phyloP scores from a whole-genome alignment of 1,140 invertebrate species.

The Ganaspis sp. region DNA sequence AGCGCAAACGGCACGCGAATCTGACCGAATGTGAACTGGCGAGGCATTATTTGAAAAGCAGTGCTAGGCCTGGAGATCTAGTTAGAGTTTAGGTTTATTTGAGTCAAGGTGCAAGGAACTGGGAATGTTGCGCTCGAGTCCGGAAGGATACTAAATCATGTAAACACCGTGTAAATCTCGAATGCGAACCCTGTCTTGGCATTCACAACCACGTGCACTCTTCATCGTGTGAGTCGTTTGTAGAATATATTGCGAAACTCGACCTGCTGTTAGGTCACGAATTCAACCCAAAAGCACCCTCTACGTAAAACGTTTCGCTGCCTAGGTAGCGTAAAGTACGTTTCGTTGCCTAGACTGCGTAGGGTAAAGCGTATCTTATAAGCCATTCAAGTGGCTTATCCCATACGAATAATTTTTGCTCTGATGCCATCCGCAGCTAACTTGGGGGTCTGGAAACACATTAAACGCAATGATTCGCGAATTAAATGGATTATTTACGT shows the following conservation, averaged over 20 bases:
- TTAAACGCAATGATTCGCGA: constrained; percentile 4
- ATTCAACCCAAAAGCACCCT: constrained; percentile 2
- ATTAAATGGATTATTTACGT: not conserved
- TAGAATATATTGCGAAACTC: constrained; percentile 9
- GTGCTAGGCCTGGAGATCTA: not conserved
- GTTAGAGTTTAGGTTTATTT: not conserved
- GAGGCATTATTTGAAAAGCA: not conserved
- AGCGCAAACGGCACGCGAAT: constrained; percentile 37
- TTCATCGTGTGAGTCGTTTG: constrained; percentile 9
- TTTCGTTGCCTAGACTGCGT: too few relatives aligned
- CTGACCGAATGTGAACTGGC: not conserved
- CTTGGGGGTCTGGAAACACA: not conserved
- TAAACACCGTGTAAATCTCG: constrained; percentile 65
- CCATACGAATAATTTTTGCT: not conserved
- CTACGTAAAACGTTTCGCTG: constrained; percentile 2
- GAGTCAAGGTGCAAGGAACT: not conserved
- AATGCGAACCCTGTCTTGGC: not conserved
- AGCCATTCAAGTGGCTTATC: too few relatives aligned
- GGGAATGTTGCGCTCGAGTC: not conserved
- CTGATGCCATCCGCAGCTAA: not conserved
- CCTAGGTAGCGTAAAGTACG: too few relatives aligned
- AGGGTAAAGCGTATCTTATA: too few relatives aligned
- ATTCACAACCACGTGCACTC: not conserved
- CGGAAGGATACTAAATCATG: constrained; percentile 63
- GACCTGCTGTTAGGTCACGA: constrained; percentile 3